Evolutionary conservation across 2,888 invertebrate genomes (phyloP).

Genomic region (Drosophila pseudotakahashii): DNA sequence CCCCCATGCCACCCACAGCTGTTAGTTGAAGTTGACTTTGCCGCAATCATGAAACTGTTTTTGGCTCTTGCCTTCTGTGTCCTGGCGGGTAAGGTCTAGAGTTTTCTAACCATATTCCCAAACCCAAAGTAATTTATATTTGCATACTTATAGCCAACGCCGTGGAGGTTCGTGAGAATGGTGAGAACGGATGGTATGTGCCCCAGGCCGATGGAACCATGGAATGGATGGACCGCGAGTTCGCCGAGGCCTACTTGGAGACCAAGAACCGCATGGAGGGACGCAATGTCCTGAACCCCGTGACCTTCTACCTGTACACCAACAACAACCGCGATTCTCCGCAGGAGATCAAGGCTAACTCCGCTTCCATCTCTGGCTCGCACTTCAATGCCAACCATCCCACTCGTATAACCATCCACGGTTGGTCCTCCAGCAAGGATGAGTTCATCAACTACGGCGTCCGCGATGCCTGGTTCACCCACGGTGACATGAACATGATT

Average conservation of each 20-base stretch:
- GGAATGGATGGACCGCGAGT: conserved; percentile 66
- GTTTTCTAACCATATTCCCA: too few species aligned
- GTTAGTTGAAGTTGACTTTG: conserved; percentile 54
- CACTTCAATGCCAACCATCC: conserved; percentile 67
- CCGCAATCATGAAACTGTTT: conserved; percentile 86
- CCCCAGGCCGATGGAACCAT: conserved; percentile 64
- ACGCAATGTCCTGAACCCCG: conserved; percentile 58
- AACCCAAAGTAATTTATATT: too few species aligned
- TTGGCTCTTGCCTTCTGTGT: conserved; percentile 86
- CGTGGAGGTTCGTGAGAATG: conserved; percentile 62
- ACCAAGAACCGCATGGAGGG: conserved; percentile 31
- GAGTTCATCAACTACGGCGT: conserved; percentile 70
- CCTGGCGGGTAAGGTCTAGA: conserved; percentile 84
- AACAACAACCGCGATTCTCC: conserved; percentile 57
- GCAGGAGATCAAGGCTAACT: conserved; percentile 60
- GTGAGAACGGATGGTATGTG: conserved; percentile 74
- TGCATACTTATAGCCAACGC: conserved; percentile 25
- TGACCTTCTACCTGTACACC: conserved; percentile 77
- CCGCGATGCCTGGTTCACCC: conserved; percentile 85
- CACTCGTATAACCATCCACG: conserved; percentile 83
- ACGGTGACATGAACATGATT: conserved; percentile 86
- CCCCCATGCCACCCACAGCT: conserved; percentile 4
- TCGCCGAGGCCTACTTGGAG: conserved; percentile 65
- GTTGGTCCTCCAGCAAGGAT: conserved; percentile 85
- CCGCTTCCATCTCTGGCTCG: conserved; percentile 47